A percentile compares a stretch with the other conserved stretches of the same genome.
Conservation (phyloP, 2,888 invertebrate genomes). For the Macrosoma leucophasiata region DNA sequence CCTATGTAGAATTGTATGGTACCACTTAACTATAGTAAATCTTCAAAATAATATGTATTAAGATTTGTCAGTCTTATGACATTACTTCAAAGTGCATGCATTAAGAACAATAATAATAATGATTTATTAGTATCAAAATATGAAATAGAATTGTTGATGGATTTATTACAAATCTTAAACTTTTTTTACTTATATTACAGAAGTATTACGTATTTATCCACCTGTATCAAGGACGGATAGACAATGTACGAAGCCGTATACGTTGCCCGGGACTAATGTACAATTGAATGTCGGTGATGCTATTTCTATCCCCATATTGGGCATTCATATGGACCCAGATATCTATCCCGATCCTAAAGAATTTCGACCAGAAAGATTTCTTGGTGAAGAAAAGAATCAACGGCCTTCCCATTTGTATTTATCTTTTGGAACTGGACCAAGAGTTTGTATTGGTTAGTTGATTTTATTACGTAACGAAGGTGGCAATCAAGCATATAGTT, state of each 20-base stretch:
- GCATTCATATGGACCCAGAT: conserved; percentile 72
- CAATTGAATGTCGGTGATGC: conserved; percentile 59
- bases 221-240: conserved; percentile 71
- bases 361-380: conserved; percentile 73
- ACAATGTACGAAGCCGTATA: conserved; percentile 71
- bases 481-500: no score
- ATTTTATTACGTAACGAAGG: no score
- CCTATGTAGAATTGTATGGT: no score
- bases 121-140: no score
- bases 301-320: conserved; percentile 61
- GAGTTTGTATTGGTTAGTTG: conserved; percentile 68
- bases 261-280: conserved; percentile 60
- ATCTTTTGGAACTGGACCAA: conserved; percentile 72
- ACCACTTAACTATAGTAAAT: no score
- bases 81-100: no score
- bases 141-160: no score
- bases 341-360: conserved; percentile 71
- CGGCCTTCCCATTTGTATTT: conserved; percentile 66
- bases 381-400: conserved; percentile 66
- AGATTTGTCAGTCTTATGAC: no score
- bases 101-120: no score
- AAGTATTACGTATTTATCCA: conserved; percentile 76
- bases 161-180: no score
- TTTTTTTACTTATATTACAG: conserved; percentile 56
- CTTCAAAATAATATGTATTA: no score